Base-by-base conservation (phyloP, 2,888 invertebrate genomes). In the Tenthredo notha region DNA sequence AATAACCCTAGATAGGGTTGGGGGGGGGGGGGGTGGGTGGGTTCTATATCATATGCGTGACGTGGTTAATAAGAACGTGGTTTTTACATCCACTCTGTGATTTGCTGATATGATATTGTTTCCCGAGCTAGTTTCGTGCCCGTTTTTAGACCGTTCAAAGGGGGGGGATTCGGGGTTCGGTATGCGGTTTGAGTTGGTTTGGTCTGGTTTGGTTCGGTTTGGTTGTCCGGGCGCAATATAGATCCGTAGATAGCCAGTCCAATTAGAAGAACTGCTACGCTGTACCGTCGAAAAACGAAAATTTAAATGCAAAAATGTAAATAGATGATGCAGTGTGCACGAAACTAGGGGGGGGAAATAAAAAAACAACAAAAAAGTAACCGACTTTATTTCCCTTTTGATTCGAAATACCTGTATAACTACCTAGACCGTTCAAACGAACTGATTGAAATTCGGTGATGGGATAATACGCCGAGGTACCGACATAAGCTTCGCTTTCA, bases 201-300 rank as follows among this genome's bases (percentile, higher is more conserved):
- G 6, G 47, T 50, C 25, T 50, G 25, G n/a, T 50, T 33, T 18
- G 77, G 47, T 40, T 9, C 1, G 33, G 29, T 67, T 33, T 18
- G 29, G 33, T 1, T 43, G 40, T 9, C 12, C 43, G 43, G n/a
- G 54, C 21, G 89, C 88, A 89, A 89, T 90, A 90, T 89, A 90
- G 90, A 90, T 90, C 89, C 88, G 85, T 85, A 88, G 90, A 90
- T 90, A 90, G 88, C 87, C 87, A 77, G 88, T 90, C 88, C 90
- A 90, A 90, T 90, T 90, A 89, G 90, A 90, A 90, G 90, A 90
- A 90, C 90, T 90, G 67, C 50, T 33, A 37, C 37, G 50, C 54
- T 25, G 88, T 89, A 12, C 47, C 40, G 84, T 50, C 25, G 85
- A 40, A 43, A 21, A 74, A 43, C 21, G 43, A 40, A 74, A 74